Conservation (phyloP, 2,113 vertebrate genomes). For the Anolis sagrei region DNA sequence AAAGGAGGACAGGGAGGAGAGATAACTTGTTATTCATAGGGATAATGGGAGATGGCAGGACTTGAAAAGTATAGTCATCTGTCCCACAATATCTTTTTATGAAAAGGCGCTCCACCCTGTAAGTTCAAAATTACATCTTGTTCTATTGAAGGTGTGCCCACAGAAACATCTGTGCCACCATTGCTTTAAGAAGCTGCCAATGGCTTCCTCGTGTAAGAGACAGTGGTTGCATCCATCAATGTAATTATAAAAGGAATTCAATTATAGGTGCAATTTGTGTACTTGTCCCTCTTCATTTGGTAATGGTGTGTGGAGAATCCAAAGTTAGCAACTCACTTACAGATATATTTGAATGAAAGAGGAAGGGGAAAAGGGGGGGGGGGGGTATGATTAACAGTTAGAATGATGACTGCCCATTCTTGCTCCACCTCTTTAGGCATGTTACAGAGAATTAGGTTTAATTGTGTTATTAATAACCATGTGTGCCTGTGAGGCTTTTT, state of each 20-base stretch:
- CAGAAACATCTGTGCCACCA: background rate
- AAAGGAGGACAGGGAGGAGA: background rate
- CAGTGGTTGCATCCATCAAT: background rate
- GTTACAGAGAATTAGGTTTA: too few relatives aligned
- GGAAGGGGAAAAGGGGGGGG: background rate
- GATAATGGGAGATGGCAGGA: background rate
- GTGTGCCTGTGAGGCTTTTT: too few relatives aligned
- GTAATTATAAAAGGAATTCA: background rate
- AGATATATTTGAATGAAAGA: background rate
- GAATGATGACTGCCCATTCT: too few relatives aligned
- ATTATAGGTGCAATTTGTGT: background rate
- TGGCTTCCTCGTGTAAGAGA: background rate
- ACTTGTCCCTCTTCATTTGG: background rate
- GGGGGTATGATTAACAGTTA: too few relatives aligned
- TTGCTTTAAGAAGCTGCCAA: slow-evolving; percentile 5
- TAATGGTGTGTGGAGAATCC: background rate
- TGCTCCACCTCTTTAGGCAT: too few relatives aligned
- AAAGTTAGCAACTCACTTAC: too few relatives aligned
- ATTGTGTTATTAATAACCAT: too few relatives aligned
- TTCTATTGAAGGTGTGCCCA: background rate
- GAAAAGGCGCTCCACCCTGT: background rate
- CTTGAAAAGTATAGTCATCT: background rate
- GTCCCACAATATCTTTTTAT: background rate
- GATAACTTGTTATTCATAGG: background rate
- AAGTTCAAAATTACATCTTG: background rate